A percentile compares a stretch with the other conserved stretches of the same genome.
phyloP scores from a whole-genome alignment of 2,113 vertebrate genomes.

The Erpornis zantholeuca region DNA sequence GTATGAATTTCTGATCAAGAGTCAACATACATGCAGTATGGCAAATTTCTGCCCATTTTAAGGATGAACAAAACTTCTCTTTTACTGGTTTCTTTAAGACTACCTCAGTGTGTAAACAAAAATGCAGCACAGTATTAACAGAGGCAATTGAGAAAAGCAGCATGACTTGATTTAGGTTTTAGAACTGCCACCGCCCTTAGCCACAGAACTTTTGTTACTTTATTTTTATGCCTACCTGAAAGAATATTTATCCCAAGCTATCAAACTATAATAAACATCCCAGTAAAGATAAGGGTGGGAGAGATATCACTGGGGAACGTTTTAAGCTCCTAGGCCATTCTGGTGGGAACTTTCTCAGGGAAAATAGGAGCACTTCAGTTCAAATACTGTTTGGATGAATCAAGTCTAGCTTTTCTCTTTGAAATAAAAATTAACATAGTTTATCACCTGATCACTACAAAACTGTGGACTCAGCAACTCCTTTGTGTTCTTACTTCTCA shows the following conservation, averaged over 20 bases:
- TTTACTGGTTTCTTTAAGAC: background rate
- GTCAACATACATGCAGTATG: background rate
- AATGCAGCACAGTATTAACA: background rate
- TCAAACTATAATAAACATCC: background rate
- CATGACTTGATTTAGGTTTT: background rate
- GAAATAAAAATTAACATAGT: background rate
- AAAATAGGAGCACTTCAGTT: background rate
- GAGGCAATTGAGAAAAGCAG: background rate
- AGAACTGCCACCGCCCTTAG: background rate
- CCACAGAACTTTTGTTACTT: background rate
- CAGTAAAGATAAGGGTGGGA: background rate
- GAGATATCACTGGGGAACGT: background rate
- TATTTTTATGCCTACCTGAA: background rate
- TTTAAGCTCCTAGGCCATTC: background rate
- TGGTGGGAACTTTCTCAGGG: background rate
- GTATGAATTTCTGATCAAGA: background rate
- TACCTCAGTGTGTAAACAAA: background rate
- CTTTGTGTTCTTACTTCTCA: background rate
- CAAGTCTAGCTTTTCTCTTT: background rate
- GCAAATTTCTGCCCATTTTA: background rate
- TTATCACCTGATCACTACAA: background rate
- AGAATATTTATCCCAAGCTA: background rate
- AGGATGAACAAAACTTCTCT: background rate
- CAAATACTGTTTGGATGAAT: background rate
- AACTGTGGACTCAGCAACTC: background rate